Evolutionary conservation across 2,797 vertebrate genomes (phyloP).

Genomic region (Echeneis naucrates): DNA sequence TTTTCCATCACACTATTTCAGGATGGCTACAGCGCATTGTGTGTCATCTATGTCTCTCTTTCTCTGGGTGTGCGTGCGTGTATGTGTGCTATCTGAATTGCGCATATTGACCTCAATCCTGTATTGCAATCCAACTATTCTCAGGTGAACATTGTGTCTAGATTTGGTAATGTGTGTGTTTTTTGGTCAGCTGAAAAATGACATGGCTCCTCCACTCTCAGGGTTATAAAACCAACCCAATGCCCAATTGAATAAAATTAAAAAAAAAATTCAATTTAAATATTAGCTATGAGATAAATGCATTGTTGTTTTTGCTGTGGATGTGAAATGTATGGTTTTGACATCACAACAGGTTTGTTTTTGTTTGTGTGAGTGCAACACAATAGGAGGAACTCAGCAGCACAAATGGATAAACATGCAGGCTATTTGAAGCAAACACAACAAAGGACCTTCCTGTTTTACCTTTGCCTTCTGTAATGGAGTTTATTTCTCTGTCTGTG

Average conservation of each 20-base stretch:
- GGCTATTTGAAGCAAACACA: slow-evolving; percentile 70
- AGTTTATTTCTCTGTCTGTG: slow-evolving; percentile 62
- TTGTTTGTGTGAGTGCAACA: slow-evolving; percentile 61
- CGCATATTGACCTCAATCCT: slow-evolving; percentile 31
- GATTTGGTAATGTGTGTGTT: slow-evolving; percentile 25
- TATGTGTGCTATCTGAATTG: slow-evolving; percentile 20
- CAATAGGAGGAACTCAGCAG: slow-evolving; percentile 71
- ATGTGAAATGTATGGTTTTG: slow-evolving; percentile 29
- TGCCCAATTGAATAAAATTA: slow-evolving; percentile 38
- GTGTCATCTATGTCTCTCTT: slow-evolving; percentile 45
- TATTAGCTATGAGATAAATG: slow-evolving; percentile 33
- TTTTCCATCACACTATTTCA: slow-evolving; percentile 83
- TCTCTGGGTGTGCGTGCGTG: slow-evolving; percentile 36
- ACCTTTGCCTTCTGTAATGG: slow-evolving; percentile 43
- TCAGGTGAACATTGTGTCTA: slow-evolving; percentile 13
- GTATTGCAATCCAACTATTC: slow-evolving; percentile 28
- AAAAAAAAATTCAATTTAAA: too few species aligned
- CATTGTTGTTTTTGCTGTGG: slow-evolving; percentile 4
- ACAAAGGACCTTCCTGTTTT: slow-evolving; percentile 80
- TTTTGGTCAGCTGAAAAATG: slow-evolving; percentile 41
- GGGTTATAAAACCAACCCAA: slow-evolving; percentile 48
- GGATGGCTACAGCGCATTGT: slow-evolving; percentile 51
- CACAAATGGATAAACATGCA: slow-evolving; percentile 61
- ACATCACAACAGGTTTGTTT: slow-evolving; percentile 48
- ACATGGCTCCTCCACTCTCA: slow-evolving; percentile 18